Evolutionary conservation across 2,797 vertebrate species (phyloP), one percentile per base, ranked within the genome.

Genomic region (Adrianichthys oophorus): DNA sequence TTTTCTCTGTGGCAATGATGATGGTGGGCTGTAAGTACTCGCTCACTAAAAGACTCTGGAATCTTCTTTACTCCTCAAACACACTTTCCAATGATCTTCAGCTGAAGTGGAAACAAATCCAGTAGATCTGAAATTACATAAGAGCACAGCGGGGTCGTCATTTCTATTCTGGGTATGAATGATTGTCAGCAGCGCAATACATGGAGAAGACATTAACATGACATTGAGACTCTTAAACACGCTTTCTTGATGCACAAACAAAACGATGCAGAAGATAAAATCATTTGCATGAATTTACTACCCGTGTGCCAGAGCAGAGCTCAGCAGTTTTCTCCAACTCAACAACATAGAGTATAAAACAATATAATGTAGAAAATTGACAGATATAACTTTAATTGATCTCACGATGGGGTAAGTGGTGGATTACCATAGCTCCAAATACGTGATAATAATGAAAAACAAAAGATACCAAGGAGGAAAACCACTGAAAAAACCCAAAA

Each of bases 1-100:
- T 98, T 68, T 98, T 98, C 84, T 97, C 95, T 0, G 95, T 99
- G 84, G 96, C 96, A 57, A 98, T 98, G 96, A 98, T 99, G 96
- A 98, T 98, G 97, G 95, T 97, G 84, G 95, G 96, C 91, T 98
- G 97, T 98, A 84, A 97, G 97, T 92, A 80, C 21, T 23, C 29
- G 15, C 15, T 43, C 7, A 41, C 60, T 5, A 17, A 48, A 41
- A 53, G n/a, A 24, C 41, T 53, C 29, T n/a, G 26, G 45, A 53
- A 41, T 0, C 19, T 40, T 56, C 48, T 56, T 51, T n/a, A 4
- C 24, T 15, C 6, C 16, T 52, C 7, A 29, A 50, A 48, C 48
- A 13, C 4, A 49, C 56, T 21, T 37, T 47, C 12, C 4, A 7
- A 18, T 43, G 40, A 66, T 17, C 15, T 47, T 14, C 41, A 50